These are phyloP conservation scores for Lagria hirta DNA, from an alignment of 2,888 invertebrate species.

Conservation along the genomic window DNA sequence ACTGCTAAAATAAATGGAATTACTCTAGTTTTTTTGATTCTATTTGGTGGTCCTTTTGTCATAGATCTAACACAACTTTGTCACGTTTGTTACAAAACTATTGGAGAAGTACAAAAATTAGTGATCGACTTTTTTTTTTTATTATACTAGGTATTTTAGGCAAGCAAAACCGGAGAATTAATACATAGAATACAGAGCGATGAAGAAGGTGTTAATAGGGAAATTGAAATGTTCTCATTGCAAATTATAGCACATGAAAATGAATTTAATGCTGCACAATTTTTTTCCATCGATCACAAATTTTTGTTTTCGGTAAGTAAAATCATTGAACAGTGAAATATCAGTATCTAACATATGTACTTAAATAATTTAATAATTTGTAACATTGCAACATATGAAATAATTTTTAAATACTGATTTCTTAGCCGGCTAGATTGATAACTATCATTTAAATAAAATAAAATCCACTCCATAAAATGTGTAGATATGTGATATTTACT, in stretches of 20 bases:
- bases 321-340: no score
- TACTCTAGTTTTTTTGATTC: neutral
- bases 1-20: neutral
- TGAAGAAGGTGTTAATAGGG: conserved; percentile 41
- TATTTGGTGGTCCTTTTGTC: conserved; percentile 21
- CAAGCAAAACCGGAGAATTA: conserved; percentile 38
- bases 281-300: conserved; percentile 22
- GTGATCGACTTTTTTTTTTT: no score
- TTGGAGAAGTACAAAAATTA: conserved; percentile 34
- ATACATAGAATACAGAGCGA: conserved; percentile 43
- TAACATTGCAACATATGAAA: no score
- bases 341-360: no score
- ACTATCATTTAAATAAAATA: no score
- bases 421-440: no score
- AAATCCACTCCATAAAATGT: no score
- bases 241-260: conserved; percentile 44
- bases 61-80: conserved; percentile 36
- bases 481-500: no score
- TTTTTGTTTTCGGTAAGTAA: conserved; percentile 1
- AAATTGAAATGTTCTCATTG: conserved; percentile 47
- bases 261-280: conserved; percentile 45
- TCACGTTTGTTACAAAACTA: conserved; percentile 36
- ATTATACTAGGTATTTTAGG: conserved; percentile 36
- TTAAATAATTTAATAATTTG: no score
- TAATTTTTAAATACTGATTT: no score